Evolutionary conservation across 2,888 invertebrate species (phyloP).

Genomic region (Drosophila anomalata): DNA sequence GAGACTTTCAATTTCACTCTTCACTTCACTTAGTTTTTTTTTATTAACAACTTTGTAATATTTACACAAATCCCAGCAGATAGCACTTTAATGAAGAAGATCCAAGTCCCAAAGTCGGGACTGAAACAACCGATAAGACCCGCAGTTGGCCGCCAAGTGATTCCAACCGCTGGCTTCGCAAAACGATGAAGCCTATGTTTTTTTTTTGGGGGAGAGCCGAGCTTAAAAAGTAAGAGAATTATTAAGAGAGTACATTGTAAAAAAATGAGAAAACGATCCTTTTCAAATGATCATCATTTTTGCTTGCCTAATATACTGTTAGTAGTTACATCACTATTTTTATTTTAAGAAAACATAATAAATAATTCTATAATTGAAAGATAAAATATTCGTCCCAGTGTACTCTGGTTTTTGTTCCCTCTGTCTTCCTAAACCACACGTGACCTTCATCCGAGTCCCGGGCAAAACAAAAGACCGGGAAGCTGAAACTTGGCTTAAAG

Average conservation of each 20-base stretch:
- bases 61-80: slow-evolving; percentile 18
- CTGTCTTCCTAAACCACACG: neutral
- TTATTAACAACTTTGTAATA: neutral
- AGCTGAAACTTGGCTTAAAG: slow-evolving; percentile 13
- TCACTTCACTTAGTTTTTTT: neutral
- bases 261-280: slow-evolving; percentile 7
- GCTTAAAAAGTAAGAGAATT: slow-evolving; percentile 13
- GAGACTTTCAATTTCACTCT: slow-evolving; percentile 6
- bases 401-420: slow-evolving; percentile 1
- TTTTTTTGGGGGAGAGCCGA: neutral
- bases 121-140: slow-evolving; percentile 58
- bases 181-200: slow-evolving; percentile 38
- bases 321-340: too few species aligned
- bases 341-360: too few species aligned
- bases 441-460: slow-evolving; percentile 35
- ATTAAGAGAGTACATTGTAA: neutral
- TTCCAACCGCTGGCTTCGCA: slow-evolving; percentile 28
- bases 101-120: slow-evolving; percentile 26
- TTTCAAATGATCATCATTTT: slow-evolving; percentile 4
- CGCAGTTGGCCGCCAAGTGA: slow-evolving; percentile 56
- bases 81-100: neutral
- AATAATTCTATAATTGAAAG: too few species aligned
- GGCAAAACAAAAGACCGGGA: slow-evolving; percentile 39
- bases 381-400: neutral
- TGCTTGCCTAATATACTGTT: neutral